These are phyloP conservation scores for Hydropsyche betteni DNA, from an alignment of 2,888 invertebrate genomes.

Conservation along the genomic window DNA sequence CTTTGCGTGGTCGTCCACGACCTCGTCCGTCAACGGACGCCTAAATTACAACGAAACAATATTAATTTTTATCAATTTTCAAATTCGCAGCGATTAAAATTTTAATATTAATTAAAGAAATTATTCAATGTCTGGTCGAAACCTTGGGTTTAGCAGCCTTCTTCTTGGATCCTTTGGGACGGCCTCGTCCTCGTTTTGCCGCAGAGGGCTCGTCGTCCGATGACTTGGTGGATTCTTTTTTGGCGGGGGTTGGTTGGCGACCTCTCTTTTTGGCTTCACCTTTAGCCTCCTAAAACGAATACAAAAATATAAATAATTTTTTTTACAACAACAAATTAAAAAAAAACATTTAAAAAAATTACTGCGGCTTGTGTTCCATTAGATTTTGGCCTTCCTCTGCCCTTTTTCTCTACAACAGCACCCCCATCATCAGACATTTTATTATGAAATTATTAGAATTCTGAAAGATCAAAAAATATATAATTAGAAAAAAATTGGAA, in stretches of 20 bases:
- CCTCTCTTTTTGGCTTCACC: slow-evolving; percentile 64
- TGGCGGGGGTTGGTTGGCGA: slow-evolving; percentile 58
- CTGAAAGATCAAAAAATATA: slow-evolving; percentile 33
- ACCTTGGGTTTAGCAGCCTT: slow-evolving; percentile 64
- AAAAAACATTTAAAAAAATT: neutral
- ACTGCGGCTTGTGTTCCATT: slow-evolving; percentile 63
- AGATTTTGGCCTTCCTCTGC: slow-evolving; percentile 64
- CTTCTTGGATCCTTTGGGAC: slow-evolving; percentile 68
- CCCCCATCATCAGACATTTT: slow-evolving; percentile 66
- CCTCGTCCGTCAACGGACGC: slow-evolving; percentile 57
- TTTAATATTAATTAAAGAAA: too few species aligned
- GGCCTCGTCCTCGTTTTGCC: slow-evolving; percentile 66
- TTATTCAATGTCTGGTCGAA: slow-evolving; percentile 35
- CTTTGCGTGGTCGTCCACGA: slow-evolving; percentile 65
- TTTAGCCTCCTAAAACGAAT: slow-evolving; percentile 61
- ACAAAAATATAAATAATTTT: too few species aligned
- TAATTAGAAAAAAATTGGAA: too few species aligned
- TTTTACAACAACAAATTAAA: too few species aligned
- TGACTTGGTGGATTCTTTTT: slow-evolving; percentile 66
- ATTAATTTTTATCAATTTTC: neutral
- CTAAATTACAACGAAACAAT: slow-evolving; percentile 19
- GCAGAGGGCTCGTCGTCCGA: slow-evolving; percentile 66
- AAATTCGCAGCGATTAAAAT: too few species aligned
- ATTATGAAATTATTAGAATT: slow-evolving; percentile 36
- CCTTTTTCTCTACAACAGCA: slow-evolving; percentile 66